phyloP scores from a whole-genome alignment of 2,113 vertebrate genomes.

The Accipiter cooperii region DNA sequence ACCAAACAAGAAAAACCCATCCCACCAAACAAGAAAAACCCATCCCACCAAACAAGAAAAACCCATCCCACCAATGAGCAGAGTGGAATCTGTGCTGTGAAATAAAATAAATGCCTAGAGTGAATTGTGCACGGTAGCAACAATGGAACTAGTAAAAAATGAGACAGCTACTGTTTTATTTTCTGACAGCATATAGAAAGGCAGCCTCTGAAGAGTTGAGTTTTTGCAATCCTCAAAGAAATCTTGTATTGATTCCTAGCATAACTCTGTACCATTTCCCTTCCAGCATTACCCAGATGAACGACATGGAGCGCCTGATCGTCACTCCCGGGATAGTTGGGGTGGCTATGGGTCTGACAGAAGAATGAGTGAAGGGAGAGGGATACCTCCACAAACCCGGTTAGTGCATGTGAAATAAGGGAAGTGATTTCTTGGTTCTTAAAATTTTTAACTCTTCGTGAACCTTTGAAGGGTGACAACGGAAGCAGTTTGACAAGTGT shows the following conservation, averaged over 20 bases:
- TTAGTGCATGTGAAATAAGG: not conserved
- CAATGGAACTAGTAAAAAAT: not conserved
- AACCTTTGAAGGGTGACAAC: not conserved
- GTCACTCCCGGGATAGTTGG: slow-evolving; percentile 84
- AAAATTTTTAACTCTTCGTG: accelerated
- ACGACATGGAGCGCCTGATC: slow-evolving; percentile 72
- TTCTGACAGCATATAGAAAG: not conserved
- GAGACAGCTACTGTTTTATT: not conserved
- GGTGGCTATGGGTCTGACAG: slow-evolving; percentile 79
- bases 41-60: too few relatives aligned
- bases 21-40: not conserved
- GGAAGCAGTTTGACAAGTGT: not conserved
- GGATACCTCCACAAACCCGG: slow-evolving; percentile 65
- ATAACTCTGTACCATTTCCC: not conserved
- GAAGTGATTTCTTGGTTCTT: not conserved
- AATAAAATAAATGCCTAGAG: not conserved
- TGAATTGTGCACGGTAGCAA: accelerated
- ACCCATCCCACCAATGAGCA: accelerated
- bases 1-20: too few relatives aligned
- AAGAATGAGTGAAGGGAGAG: slow-evolving; percentile 72
- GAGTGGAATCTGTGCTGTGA: not conserved
- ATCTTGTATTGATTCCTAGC: not conserved
- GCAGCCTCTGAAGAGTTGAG: not conserved
- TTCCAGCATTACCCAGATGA: slow-evolving; percentile 84
- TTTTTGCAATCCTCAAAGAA: not conserved